Evolutionary conservation across 2,888 invertebrate species (phyloP).

Genomic region (Perizoma affinitatum): DNA sequence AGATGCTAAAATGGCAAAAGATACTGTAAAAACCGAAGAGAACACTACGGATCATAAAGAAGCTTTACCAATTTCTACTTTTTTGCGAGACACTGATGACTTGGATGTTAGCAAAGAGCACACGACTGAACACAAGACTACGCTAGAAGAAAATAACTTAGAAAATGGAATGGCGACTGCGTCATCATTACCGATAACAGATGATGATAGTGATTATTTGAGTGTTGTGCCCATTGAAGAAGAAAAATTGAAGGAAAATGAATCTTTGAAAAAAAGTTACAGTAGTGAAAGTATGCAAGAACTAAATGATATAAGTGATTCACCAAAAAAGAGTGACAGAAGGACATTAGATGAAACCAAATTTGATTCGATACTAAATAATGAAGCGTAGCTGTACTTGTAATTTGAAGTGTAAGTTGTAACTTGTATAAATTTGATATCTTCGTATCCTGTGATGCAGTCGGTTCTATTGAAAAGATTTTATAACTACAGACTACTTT

Average conservation of each 20-base stretch:
- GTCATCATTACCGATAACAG: constrained; percentile 30
- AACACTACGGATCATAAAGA: constrained; percentile 38
- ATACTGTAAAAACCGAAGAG: constrained; percentile 24
- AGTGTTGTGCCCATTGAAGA: constrained; percentile 70
- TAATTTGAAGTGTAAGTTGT: constrained; percentile 38
- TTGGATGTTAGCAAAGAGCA: constrained; percentile 53
- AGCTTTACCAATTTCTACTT: constrained; percentile 59
- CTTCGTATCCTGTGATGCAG: constrained; percentile 69
- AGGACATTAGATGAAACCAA: constrained; percentile 72
- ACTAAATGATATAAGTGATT: constrained; percentile 76
- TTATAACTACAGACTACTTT: constrained; percentile 47
- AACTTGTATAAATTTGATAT: constrained; percentile 59
- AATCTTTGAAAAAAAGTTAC: constrained; percentile 53
- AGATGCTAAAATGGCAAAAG: constrained; percentile 27
- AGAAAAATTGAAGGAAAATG: constrained; percentile 53
- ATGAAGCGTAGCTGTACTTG: constrained; percentile 61
- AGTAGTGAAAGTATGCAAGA: constrained; percentile 65
- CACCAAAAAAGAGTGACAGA: constrained; percentile 75
- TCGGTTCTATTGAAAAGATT: constrained; percentile 55
- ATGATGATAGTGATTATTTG: constrained; percentile 56
- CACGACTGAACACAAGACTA: constrained; percentile 38
- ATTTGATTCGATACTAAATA: constrained; percentile 63
- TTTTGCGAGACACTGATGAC: constrained; percentile 74
- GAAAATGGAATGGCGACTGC: constrained; percentile 39
- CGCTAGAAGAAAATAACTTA: constrained; percentile 36